phyloP scores from a whole-genome alignment of 2,888 invertebrate species.

The Balanococcus diminutus region DNA sequence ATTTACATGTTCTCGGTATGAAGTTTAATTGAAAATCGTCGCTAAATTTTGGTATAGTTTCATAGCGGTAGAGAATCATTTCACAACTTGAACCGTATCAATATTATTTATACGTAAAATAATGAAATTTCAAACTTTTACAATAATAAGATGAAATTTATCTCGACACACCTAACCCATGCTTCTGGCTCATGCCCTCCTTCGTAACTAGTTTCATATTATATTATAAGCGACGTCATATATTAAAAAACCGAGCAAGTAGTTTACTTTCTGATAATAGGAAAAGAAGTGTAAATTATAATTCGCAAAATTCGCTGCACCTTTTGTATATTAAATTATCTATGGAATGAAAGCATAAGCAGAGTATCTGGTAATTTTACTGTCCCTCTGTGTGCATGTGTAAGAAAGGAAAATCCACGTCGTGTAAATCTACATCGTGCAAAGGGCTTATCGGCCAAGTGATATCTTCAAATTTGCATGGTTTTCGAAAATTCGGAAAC shows the following conservation, averaged over 20 bases:
- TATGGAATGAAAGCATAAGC: not conserved
- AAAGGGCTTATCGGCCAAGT: not conserved
- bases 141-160: not conserved
- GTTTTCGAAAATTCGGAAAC: slow-evolving; percentile 12
- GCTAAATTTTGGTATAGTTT: not conserved
- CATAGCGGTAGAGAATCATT: not conserved
- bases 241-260: too few species aligned
- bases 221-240: too few species aligned
- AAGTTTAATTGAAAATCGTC: not conserved
- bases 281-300: too few species aligned
- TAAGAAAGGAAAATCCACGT: not conserved
- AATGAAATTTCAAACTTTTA: slow-evolving; percentile 11
- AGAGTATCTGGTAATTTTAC: slow-evolving; percentile 9
- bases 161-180: not conserved
- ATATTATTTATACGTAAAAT: not conserved
- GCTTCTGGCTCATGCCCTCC: too few species aligned
- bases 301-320: too few species aligned
- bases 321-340: not conserved
- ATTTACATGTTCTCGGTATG: not conserved
- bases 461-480: slow-evolving; percentile 22
- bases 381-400: not conserved
- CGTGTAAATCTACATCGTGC: not conserved
- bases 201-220: not conserved
- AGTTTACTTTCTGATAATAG: too few species aligned
- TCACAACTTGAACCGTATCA: not conserved